These are phyloP conservation scores for Decapterus maruadsi DNA, from an alignment of 2,797 vertebrate genomes.

Conservation along the genomic window DNA sequence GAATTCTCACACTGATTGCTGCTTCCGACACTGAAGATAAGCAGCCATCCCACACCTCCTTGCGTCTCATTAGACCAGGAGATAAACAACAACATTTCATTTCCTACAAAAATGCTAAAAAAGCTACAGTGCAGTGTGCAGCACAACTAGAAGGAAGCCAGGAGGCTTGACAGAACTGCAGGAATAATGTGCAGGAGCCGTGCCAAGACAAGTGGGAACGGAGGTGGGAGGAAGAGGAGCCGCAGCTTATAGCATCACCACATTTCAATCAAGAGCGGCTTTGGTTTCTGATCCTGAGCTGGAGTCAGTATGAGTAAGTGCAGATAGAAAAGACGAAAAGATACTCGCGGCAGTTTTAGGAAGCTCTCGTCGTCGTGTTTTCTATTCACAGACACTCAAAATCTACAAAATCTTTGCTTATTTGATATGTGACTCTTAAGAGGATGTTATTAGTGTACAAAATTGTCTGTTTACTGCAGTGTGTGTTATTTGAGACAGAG, in stretches of 20 bases:
- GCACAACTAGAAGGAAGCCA: constrained; percentile 23
- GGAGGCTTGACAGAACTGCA: constrained; percentile 18
- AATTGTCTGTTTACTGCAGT: neutral
- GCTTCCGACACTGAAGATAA: constrained; percentile 41
- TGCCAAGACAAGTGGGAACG: constrained; percentile 59
- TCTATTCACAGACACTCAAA: neutral
- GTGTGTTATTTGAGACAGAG: neutral
- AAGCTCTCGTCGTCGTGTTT: constrained; percentile 27
- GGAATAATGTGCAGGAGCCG: constrained; percentile 37
- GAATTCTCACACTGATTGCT: constrained; percentile 32
- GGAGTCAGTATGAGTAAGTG: constrained; percentile 45
- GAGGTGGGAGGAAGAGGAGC: constrained; percentile 64
- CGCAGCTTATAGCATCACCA: constrained; percentile 43
- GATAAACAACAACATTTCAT: constrained; percentile 63
- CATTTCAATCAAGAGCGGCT: constrained; percentile 60
- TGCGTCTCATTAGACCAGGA: constrained; percentile 56
- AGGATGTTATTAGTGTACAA: neutral
- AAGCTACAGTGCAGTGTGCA: constrained; percentile 10
- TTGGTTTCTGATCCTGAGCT: constrained; percentile 56
- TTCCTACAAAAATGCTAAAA: constrained; percentile 24
- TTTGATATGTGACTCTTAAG: neutral
- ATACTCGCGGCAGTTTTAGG: constrained; percentile 14
- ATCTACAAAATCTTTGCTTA: neutral
- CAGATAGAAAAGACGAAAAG: constrained; percentile 25
- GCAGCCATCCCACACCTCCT: constrained; percentile 44